Percentiles rank a stretch among this genome's conserved stretches.
Evolutionary conservation across 2,888 invertebrate genomes (phyloP).

Genomic region (Petrolisthes manimaculis): DNA sequence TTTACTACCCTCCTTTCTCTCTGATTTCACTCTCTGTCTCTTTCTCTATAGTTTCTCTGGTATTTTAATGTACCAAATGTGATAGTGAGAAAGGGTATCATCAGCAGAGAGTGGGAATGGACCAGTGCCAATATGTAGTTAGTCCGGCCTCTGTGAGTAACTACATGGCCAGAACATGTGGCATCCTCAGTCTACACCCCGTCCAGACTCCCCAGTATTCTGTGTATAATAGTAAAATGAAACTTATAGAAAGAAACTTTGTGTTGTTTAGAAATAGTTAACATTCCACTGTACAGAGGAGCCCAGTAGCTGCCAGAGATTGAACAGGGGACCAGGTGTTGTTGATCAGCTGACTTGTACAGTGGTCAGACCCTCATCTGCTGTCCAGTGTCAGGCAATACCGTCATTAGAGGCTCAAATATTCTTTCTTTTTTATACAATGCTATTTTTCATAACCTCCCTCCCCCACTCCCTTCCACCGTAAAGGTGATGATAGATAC

Average conservation of each 20-base stretch:
- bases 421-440: slow-evolving; percentile 21
- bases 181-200: too few species aligned
- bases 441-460: slow-evolving; percentile 1
- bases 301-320: slow-evolving; percentile 15
- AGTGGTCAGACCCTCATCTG: not conserved
- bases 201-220: not conserved
- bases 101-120: too few species aligned
- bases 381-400: slow-evolving; percentile 22
- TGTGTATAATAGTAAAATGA: not conserved
- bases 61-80: too few species aligned
- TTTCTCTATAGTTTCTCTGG: too few species aligned
- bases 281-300: slow-evolving; percentile 43
- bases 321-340: slow-evolving; percentile 14
- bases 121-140: too few species aligned
- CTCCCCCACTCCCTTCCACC: too few species aligned
- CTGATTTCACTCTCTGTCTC: too few species aligned
- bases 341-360: not conserved
- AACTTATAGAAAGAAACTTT: slow-evolving; percentile 2
- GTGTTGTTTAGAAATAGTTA: slow-evolving; percentile 28
- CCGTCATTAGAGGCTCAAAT: not conserved
- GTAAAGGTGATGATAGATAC: too few species aligned
- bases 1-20: too few species aligned
- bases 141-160: too few species aligned
- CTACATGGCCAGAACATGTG: too few species aligned
- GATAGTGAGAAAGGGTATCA: too few species aligned